Conservation (phyloP, 2,113 vertebrate species). For the Macrotis lagotis region DNA sequence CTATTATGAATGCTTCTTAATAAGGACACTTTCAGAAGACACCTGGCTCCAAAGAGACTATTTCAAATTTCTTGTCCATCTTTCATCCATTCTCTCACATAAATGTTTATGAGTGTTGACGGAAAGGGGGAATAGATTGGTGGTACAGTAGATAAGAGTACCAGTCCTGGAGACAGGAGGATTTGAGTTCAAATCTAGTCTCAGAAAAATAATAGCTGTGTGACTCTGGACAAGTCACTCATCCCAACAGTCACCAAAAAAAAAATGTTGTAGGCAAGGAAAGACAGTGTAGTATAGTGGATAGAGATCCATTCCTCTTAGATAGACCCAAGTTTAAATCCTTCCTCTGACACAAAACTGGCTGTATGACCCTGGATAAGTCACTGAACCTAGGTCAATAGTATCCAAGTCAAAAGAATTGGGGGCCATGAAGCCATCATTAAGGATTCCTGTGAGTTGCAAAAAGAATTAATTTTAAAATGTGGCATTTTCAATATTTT, state of each 20-base stretch:
- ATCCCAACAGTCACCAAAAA: neutral
- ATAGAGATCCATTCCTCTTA: neutral
- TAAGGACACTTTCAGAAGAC: slow-evolving; percentile 18
- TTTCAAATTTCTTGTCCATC: neutral
- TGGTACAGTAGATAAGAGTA: neutral
- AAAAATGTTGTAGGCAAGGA: neutral
- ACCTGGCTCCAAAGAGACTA: slow-evolving; percentile 13
- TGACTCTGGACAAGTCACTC: neutral
- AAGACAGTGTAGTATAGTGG: neutral
- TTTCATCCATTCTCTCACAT: neutral
- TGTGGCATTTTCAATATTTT: neutral
- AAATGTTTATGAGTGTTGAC: neutral
- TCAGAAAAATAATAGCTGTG: neutral
- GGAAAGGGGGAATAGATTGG: neutral
- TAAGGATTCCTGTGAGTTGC: neutral
- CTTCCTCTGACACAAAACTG: too few relatives aligned
- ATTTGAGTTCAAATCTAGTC: neutral
- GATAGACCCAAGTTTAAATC: too few relatives aligned
- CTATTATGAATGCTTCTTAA: slow-evolving; percentile 4
- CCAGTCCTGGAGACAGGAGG: neutral
- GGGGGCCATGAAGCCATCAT: neutral
- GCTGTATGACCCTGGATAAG: too few relatives aligned
- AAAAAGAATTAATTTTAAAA: neutral
- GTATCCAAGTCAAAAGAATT: neutral
- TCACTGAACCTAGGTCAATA: neutral